These are phyloP conservation scores for Erannis defoliaria DNA, from an alignment of 2,888 invertebrate species.

Conservation along the genomic window DNA sequence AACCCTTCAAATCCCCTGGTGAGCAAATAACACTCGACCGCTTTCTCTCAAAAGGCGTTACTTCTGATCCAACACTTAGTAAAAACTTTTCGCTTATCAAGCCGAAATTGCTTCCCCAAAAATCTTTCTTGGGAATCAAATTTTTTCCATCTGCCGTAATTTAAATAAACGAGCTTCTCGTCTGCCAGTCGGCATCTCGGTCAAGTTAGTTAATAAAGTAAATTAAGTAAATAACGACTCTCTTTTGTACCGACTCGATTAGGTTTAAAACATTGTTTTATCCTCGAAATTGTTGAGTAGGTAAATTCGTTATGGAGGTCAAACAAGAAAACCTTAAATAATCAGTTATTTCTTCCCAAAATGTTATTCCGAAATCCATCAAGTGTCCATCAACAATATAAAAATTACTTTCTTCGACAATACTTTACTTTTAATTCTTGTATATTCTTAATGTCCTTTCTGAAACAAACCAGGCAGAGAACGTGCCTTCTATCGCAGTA, in stretches of 20 bases:
- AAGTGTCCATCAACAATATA: not conserved
- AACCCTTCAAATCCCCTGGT: slow-evolving; percentile 24
- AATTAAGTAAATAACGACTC: slow-evolving; percentile 50
- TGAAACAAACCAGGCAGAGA: too few species aligned
- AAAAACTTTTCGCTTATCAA: slow-evolving; percentile 37
- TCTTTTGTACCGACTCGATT: slow-evolving; percentile 39
- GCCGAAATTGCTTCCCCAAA: slow-evolving; percentile 48
- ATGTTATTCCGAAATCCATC: slow-evolving; percentile 1
- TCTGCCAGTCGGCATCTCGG: slow-evolving; percentile 44
- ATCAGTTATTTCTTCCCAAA: slow-evolving; percentile 1
- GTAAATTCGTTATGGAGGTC: slow-evolving; percentile 11
- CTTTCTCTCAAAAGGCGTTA: slow-evolving; percentile 27
- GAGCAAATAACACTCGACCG: slow-evolving; percentile 27
- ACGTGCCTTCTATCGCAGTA: too few species aligned
- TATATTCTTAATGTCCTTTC: too few species aligned
- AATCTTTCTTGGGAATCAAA: slow-evolving; percentile 48
- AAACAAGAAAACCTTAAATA: slow-evolving; percentile 1
- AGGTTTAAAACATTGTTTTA: slow-evolving; percentile 40
- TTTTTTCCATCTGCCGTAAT: slow-evolving; percentile 49
- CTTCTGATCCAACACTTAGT: slow-evolving; percentile 29
- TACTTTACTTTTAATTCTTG: not conserved
- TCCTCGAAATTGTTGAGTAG: slow-evolving; percentile 18
- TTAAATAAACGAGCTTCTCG: slow-evolving; percentile 54
- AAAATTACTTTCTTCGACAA: not conserved
- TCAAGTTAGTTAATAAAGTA: slow-evolving; percentile 54